phyloP scores from a whole-genome alignment of 1,140 invertebrate genomes.

The Goniozus legneri region DNA sequence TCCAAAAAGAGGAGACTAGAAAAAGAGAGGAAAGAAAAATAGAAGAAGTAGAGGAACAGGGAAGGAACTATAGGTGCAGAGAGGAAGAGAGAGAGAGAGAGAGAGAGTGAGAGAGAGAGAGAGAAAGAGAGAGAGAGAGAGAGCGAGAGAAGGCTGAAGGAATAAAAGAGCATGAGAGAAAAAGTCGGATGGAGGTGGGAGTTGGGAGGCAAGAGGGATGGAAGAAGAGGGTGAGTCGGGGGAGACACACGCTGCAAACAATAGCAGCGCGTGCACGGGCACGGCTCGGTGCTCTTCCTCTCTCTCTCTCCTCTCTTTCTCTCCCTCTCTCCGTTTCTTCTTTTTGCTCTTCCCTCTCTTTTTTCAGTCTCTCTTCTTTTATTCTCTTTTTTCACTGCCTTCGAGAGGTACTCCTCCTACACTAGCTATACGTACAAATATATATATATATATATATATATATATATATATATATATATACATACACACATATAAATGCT shows the following conservation, averaged over 20 bases:
- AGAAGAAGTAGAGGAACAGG: constrained; percentile 16
- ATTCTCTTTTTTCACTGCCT: background rate
- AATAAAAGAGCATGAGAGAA: constrained; percentile 46
- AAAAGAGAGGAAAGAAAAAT: constrained; percentile 19
- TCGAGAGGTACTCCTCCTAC: too few species aligned
- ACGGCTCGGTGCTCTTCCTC: constrained; percentile 9
- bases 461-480: too few species aligned
- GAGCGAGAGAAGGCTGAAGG: constrained; percentile 7
- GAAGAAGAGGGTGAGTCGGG: constrained; percentile 14
- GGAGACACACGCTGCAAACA: constrained; percentile 48
- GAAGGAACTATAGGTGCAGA: constrained; percentile 2
- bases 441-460: too few species aligned
- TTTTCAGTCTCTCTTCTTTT: constrained; percentile 11
- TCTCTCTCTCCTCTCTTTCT: constrained; percentile 18
- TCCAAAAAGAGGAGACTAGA: too few species aligned
- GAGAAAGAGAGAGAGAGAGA: constrained; percentile 14
- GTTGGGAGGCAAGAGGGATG: constrained; percentile 41
- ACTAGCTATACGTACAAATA: too few species aligned
- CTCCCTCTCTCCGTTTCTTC: constrained; percentile 10
- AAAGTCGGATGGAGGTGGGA: constrained; percentile 6
- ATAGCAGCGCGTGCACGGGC: constrained; percentile 49
- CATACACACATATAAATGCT: too few species aligned
- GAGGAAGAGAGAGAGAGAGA: constrained; percentile 4
- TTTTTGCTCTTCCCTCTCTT: constrained; percentile 16
- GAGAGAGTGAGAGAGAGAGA: constrained; percentile 1